Base-by-base conservation (phyloP, 64 coral and sea anemone species). In the Acropora yongei region DNA sequence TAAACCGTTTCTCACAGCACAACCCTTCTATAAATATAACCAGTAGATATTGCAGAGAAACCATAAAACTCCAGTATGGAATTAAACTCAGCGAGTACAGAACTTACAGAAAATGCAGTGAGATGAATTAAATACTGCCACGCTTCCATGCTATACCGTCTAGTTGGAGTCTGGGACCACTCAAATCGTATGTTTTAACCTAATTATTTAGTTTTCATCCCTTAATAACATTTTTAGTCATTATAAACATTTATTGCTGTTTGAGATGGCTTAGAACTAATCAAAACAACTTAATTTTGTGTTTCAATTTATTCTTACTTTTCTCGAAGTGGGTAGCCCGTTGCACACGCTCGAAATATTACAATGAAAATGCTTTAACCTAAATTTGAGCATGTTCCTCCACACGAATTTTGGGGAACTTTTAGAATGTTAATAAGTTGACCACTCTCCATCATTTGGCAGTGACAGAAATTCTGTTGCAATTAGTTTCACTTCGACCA, bases 401-500 rank as follows among this genome's bases (percentile, higher is more conserved):
- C 61, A 69, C 60, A 47, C 61, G 61, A 69, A 85, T 85, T 85
- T 85, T 85, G 82, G 82, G 65, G 82, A 46, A 85, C 61, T 48
- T 85, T 69, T 66, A 66, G 82, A 47, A 69, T 85, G 82, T 85
- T 69, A 69, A 0, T 46, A 85, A 85, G 82, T 69, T 69, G 61
- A 71, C 82, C 82, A 85, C 82, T 49, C 18, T 68, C 20, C 71
- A 66, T 73, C 43, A 49, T 86, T 73, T 86, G 67, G 85, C 49
- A 57, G 85, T 61, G 63, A 86, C 80, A 82, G 49, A 82, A 82
- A 82, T 20, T 63, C 53, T 82, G 51, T 82, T 82, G 80, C 49
- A 82, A 82, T 82, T 82, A 61, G 80, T 82, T 82, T 82, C 53
- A 82, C 80, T 82, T 82, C 80, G 8, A 82, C 80, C 80, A 82